Evolutionary conservation across 2,113 vertebrate genomes (phyloP).

Genomic region (Notarius lentiginosus): DNA sequence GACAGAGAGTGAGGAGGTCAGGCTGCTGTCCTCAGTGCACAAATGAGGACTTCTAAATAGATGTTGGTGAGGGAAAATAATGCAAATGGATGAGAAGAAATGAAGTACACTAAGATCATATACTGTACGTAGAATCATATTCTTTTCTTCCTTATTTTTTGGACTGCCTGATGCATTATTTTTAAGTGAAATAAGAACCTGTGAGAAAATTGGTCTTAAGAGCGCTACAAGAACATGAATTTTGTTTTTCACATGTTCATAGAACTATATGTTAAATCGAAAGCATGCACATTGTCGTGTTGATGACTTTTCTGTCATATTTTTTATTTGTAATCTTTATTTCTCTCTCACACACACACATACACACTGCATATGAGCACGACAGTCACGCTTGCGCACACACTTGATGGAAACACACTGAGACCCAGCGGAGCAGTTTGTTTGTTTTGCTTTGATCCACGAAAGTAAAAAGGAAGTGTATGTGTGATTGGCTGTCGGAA

Average conservation of each 20-base stretch:
- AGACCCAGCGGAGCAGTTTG: not conserved
- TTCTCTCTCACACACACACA: not conserved
- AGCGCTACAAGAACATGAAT: not conserved
- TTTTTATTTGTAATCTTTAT: conserved; percentile 8
- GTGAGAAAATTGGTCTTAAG: not conserved
- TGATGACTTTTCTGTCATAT: not conserved
- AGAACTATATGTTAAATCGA: not conserved
- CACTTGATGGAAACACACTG: conserved; percentile 2
- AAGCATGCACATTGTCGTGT: not conserved
- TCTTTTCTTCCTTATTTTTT: not conserved
- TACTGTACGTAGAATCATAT: not conserved
- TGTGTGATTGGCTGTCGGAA: conserved; percentile 65
- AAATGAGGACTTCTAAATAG: not conserved
- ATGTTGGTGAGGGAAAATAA: not conserved
- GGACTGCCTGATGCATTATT: not conserved
- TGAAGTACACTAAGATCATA: not conserved
- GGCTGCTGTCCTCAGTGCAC: conserved; percentile 11
- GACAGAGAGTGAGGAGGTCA: conserved; percentile 12
- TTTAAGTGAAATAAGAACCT: not conserved
- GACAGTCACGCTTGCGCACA: conserved; percentile 1
- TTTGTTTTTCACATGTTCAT: not conserved
- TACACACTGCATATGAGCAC: not conserved
- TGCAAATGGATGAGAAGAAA: not conserved
- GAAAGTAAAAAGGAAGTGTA: conserved; percentile 53
- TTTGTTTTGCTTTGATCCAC: conserved; percentile 40